phyloP scores from a whole-genome alignment of 2,113 vertebrate genomes.

The Pterocles orientalis region DNA sequence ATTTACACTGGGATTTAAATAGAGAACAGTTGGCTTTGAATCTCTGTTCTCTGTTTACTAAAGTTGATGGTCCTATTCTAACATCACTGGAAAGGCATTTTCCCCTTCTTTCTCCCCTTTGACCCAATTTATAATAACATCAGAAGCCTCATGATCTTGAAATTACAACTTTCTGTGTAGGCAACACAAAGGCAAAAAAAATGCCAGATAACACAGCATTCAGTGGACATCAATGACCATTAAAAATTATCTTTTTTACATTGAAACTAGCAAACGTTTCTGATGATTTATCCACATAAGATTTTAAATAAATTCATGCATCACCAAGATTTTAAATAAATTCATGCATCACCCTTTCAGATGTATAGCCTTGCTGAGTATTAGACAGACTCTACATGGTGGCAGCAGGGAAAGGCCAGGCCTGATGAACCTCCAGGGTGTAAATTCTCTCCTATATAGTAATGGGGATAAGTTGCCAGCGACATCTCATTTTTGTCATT shows the following conservation, averaged over 20 bases:
- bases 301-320: background rate
- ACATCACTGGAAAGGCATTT: background rate
- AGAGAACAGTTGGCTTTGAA: slow-evolving; percentile 7
- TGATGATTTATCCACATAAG: background rate
- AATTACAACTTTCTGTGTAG: background rate
- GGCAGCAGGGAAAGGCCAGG: background rate
- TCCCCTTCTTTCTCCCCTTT: background rate
- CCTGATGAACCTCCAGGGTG: background rate
- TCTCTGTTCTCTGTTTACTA: background rate
- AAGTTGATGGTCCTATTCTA: background rate
- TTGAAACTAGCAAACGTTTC: background rate
- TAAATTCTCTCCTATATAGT: background rate
- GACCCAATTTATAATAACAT: background rate
- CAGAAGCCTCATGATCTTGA: background rate
- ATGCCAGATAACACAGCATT: background rate
- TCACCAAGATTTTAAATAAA: background rate
- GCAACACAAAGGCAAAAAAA: background rate
- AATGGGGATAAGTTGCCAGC: background rate
- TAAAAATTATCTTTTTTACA: fast-evolving
- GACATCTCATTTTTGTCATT: background rate
- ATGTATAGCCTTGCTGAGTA: background rate
- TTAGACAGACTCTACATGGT: background rate
- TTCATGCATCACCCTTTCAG: background rate
- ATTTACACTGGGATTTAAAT: slow-evolving; percentile 5
- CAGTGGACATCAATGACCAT: background rate